phyloP scores from a whole-genome alignment of 30 jellyfish, hydroid and myxozoan genomes.

The Hydra vulgaris region DNA sequence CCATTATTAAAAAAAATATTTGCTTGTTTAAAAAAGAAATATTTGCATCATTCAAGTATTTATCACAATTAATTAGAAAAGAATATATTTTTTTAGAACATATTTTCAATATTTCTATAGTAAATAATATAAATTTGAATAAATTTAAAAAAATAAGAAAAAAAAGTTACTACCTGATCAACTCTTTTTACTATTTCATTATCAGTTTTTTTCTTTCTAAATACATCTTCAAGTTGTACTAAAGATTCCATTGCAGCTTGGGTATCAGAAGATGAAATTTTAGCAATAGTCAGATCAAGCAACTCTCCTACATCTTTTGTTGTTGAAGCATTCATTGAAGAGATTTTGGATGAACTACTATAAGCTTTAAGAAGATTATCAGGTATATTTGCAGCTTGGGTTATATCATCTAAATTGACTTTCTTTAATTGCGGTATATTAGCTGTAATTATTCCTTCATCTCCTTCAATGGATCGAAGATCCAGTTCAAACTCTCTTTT shows the following conservation, averaged over 20 bases:
- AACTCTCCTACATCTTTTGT: constrained; percentile 59
- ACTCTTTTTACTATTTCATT: constrained; percentile 49
- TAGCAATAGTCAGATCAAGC: constrained; percentile 78
- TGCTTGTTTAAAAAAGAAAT: too few relatives aligned
- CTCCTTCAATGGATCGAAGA: constrained; percentile 52
- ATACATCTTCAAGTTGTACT: constrained; percentile 78
- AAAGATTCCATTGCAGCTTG: constrained; percentile 75
- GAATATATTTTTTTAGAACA: too few relatives aligned
- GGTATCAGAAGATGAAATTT: constrained; percentile 63
- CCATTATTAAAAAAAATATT: too few relatives aligned
- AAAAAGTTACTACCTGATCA: constrained; percentile 92
- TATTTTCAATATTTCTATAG: too few relatives aligned
- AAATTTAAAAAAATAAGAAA: too few relatives aligned
- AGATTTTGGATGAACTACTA: background rate
- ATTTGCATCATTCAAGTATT: too few relatives aligned
- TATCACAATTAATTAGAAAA: too few relatives aligned
- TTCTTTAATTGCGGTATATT: constrained; percentile 34
- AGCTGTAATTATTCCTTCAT: constrained; percentile 39
- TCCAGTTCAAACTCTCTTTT: constrained; percentile 62
- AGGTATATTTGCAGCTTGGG: constrained; percentile 43
- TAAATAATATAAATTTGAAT: too few relatives aligned
- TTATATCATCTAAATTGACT: constrained; percentile 46
- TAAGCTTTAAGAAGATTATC: constrained; percentile 17
- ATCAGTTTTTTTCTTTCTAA: constrained; percentile 50
- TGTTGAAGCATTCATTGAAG: constrained; percentile 37